These are phyloP conservation scores for Nemoura dubitans DNA, from an alignment of 2,888 invertebrate genomes.

Conservation along the genomic window DNA sequence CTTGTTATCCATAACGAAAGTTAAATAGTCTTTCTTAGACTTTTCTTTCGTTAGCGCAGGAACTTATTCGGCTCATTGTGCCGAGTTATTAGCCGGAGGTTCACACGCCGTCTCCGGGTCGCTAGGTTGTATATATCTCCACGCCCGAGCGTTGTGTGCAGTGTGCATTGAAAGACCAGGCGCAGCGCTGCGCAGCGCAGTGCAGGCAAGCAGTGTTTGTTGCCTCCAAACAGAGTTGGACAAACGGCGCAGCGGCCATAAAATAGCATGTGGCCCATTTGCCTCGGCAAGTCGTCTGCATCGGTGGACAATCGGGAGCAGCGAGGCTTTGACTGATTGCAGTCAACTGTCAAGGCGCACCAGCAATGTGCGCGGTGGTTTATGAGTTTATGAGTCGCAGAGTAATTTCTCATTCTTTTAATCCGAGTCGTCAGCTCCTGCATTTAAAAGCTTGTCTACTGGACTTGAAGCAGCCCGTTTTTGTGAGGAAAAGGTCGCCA, in stretches of 20 bases:
- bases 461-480: slow-evolving; percentile 14
- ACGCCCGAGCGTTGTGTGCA: neutral
- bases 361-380: neutral
- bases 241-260: neutral
- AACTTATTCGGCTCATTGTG: neutral
- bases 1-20: slow-evolving; percentile 28
- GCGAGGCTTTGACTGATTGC: slow-evolving; percentile 19
- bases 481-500: slow-evolving; percentile 20
- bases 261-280: slow-evolving; percentile 32
- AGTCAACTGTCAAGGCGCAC: neutral
- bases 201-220: too few relatives aligned
- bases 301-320: neutral
- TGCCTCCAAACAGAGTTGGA: neutral
- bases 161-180: too few relatives aligned
- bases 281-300: neutral
- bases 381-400: slow-evolving; percentile 15
- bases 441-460: slow-evolving; percentile 24
- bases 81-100: neutral
- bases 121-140: too few relatives aligned
- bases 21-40: slow-evolving; percentile 24
- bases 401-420: slow-evolving; percentile 32
- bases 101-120: neutral
- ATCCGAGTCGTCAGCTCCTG: slow-evolving; percentile 27
- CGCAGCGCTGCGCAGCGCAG: too few relatives aligned
- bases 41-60: neutral